A percentile compares a stretch with the other conserved stretches of the same genome.
Conservation (phyloP, 1,140 invertebrate genomes). For the Scaptomyza montana region DNA sequence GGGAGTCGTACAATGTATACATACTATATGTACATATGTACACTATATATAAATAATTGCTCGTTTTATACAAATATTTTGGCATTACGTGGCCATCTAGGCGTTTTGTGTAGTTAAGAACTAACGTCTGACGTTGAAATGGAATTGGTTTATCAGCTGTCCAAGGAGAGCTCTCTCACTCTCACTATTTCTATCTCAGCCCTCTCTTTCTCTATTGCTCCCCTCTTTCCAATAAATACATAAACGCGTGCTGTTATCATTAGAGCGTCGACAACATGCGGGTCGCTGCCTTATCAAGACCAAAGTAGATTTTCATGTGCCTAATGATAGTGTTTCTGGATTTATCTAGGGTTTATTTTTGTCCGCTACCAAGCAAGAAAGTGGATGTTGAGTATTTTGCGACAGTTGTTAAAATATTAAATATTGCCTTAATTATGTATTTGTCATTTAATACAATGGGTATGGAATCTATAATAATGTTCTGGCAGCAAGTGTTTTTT, state of each 20-base stretch:
- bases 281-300: slow-evolving; percentile 47
- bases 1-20: neutral
- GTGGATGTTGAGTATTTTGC: neutral
- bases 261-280: slow-evolving; percentile 43
- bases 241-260: slow-evolving; percentile 40
- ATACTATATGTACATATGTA: neutral
- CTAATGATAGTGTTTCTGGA: slow-evolving; percentile 23
- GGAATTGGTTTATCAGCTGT: slow-evolving; percentile 50
- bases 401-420: slow-evolving; percentile 14
- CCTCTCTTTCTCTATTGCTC: neutral
- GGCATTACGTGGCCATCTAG: slow-evolving; percentile 52
- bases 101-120: slow-evolving; percentile 18
- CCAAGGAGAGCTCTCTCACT: slow-evolving; percentile 3
- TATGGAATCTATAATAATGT: slow-evolving; percentile 5
- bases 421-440: neutral
- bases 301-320: slow-evolving; percentile 31
- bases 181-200: neutral
- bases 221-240: neutral
- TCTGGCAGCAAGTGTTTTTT: slow-evolving; percentile 8
- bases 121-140: slow-evolving; percentile 16
- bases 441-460: slow-evolving; percentile 15
- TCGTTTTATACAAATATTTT: slow-evolving; percentile 18
- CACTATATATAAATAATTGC: neutral
- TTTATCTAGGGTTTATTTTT: slow-evolving; percentile 49
- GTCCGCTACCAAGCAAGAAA: slow-evolving; percentile 11